A percentile compares a stretch with the other conserved stretches of the same genome.
phyloP scores from a whole-genome alignment of 2,888 invertebrate species.

The Polymixis flavicincta region DNA sequence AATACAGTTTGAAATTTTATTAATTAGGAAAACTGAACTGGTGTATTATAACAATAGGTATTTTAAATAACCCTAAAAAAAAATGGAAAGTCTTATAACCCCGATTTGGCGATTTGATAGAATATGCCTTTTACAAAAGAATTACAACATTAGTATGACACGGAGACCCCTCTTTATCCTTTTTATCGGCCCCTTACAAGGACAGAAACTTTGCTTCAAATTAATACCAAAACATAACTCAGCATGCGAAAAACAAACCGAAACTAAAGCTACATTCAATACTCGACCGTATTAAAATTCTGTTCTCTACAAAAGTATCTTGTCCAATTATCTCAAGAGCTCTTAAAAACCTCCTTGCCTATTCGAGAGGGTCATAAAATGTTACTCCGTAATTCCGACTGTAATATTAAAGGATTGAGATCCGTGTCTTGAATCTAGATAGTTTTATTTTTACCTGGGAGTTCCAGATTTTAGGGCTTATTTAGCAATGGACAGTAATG shows the following conservation, averaged over 20 bases:
- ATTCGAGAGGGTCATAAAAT: conserved; percentile 26
- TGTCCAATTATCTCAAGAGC: conserved; percentile 53
- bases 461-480: not conserved
- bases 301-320: conserved; percentile 28
- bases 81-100: too few species aligned
- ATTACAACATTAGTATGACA: too few species aligned
- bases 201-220: too few species aligned
- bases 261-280: not conserved
- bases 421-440: conserved; percentile 35
- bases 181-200: too few species aligned
- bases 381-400: conserved; percentile 30
- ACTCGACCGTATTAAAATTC: conserved; percentile 37
- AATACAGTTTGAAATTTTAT: too few species aligned
- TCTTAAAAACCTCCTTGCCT: conserved; percentile 25
- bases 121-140: too few species aligned
- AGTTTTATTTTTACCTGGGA: conserved; percentile 29
- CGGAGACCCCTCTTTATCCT: too few species aligned
- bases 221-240: not conserved
- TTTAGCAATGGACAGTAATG: conserved; percentile 7
- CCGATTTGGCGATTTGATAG: too few species aligned
- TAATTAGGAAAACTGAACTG: too few species aligned
- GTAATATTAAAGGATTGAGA: conserved; percentile 36
- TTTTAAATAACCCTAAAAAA: too few species aligned
- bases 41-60: too few species aligned
- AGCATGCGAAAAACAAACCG: not conserved